These are phyloP conservation scores for Atta cephalotes DNA, from an alignment of 1,140 invertebrate species.

Conservation along the genomic window DNA sequence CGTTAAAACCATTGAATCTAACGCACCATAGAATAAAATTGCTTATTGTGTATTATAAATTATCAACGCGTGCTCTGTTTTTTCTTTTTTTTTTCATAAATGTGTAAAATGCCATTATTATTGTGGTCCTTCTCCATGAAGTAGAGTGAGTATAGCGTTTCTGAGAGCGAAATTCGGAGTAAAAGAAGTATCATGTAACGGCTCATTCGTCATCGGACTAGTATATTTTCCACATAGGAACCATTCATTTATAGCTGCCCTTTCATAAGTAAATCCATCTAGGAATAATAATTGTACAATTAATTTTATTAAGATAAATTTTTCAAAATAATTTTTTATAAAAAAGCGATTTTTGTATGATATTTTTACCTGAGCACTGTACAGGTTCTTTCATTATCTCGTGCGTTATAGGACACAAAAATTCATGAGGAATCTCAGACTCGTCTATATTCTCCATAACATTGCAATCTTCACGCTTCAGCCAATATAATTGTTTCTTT, in stretches of 20 bases:
- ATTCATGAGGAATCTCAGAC: slow-evolving; percentile 88
- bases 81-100: neutral
- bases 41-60: slow-evolving; percentile 11
- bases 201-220: slow-evolving; percentile 92
- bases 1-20: slow-evolving; percentile 19
- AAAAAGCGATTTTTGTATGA: neutral
- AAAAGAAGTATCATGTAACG: slow-evolving; percentile 87
- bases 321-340: neutral
- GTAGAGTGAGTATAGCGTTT: slow-evolving; percentile 79
- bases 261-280: slow-evolving; percentile 94
- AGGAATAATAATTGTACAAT: slow-evolving; percentile 61
- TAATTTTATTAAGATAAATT: neutral
- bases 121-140: slow-evolving; percentile 77
- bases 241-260: slow-evolving; percentile 91
- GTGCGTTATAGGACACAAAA: slow-evolving; percentile 93
- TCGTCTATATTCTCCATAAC: slow-evolving; percentile 70
- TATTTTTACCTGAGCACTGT: slow-evolving; percentile 88
- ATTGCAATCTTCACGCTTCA: slow-evolving; percentile 83
- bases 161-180: slow-evolving; percentile 87
- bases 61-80: slow-evolving; percentile 32
- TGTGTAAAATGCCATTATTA: slow-evolving; percentile 29
- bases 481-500: slow-evolving; percentile 86
- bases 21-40: slow-evolving; percentile 26
- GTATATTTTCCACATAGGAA: slow-evolving; percentile 90
- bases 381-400: slow-evolving; percentile 93